Percentiles rank a stretch among this genome's conserved stretches.
Evolutionary conservation across 2,797 vertebrate species (phyloP).

Genomic region (Myiothlypis chrysogaster): DNA sequence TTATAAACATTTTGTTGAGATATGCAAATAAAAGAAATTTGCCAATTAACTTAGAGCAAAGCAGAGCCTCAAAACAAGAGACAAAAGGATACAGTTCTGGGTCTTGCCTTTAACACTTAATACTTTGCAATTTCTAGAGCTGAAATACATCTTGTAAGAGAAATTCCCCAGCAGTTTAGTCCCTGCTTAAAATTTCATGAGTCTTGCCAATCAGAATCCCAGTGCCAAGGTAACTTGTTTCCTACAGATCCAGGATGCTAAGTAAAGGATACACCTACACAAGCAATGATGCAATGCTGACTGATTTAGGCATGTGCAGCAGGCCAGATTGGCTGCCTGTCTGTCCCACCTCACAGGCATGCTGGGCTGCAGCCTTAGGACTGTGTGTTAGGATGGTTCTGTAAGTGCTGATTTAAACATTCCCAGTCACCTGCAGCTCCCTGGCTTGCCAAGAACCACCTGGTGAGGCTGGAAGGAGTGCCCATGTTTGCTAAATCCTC

Average conservation of each 20-base stretch:
- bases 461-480: not conserved
- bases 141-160: not conserved
- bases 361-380: not conserved
- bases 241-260: not conserved
- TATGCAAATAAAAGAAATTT: constrained; percentile 3
- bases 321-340: not conserved
- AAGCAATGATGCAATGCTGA: not conserved
- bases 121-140: not conserved
- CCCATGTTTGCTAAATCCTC: not conserved
- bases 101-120: not conserved
- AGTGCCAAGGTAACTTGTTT: constrained; percentile 14
- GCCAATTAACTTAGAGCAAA: not conserved
- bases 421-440: not conserved
- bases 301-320: not conserved
- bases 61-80: not conserved
- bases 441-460: not conserved
- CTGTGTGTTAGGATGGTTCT: not conserved
- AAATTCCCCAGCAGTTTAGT: not conserved
- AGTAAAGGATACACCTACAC: constrained; percentile 37
- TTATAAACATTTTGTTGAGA: not conserved
- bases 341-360: not conserved
- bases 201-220: not conserved
- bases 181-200: not conserved
- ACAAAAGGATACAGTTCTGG: not conserved
- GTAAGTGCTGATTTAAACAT: not conserved